Evolutionary conservation across 2,888 invertebrate species (phyloP).

Genomic region (Pinctada fucata): DNA sequence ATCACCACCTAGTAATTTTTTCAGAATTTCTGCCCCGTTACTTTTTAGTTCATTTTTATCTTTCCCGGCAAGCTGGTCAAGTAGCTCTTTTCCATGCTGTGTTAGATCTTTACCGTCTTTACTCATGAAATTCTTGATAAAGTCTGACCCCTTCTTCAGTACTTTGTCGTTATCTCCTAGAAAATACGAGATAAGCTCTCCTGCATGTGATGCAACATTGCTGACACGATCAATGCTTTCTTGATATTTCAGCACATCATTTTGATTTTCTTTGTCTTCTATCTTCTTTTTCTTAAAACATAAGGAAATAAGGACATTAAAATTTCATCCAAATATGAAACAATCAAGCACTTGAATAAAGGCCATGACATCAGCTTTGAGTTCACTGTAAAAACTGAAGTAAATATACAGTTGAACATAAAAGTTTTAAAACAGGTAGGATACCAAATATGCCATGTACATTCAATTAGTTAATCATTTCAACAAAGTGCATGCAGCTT

Average conservation of each 20-base stretch:
- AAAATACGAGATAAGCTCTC: not conserved
- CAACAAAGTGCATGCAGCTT: no score
- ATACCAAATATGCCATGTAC: no score
- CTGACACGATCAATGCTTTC: not conserved
- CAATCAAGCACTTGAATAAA: no score
- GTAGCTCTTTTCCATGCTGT: not conserved
- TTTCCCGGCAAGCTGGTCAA: not conserved
- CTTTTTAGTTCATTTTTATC: not conserved
- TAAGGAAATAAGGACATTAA: no score
- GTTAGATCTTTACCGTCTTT: conserved; percentile 1
- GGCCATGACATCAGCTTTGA: no score
- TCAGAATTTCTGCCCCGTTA: conserved; percentile 1
- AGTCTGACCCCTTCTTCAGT: not conserved
- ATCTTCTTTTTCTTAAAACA: no score
- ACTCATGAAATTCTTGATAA: not conserved
- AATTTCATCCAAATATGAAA: no score
- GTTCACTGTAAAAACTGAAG: no score
- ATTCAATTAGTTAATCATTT: no score
- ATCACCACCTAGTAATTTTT: conserved; percentile 21
- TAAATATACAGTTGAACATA: no score
- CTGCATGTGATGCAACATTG: not conserved
- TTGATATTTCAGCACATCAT: not conserved
- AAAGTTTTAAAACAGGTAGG: no score
- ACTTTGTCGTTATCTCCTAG: not conserved
- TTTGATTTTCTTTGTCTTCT: not conserved